Evolutionary conservation across 1,140 invertebrate genomes (phyloP).

Genomic region (Cheumatopsyche charites): DNA sequence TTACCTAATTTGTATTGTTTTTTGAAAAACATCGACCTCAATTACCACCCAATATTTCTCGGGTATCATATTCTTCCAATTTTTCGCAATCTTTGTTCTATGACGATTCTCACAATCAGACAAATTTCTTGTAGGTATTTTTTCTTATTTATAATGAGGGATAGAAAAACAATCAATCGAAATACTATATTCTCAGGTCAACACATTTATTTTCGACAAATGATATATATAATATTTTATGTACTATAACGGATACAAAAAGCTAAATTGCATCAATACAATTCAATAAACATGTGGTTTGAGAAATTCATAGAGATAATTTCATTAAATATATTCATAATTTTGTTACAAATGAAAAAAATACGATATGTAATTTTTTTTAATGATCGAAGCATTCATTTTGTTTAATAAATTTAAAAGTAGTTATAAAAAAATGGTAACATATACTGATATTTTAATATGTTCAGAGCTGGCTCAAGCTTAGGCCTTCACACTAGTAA

Average conservation of each 20-base stretch:
- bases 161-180: neutral
- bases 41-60: no score
- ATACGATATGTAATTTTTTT: constrained; percentile 17
- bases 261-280: constrained; percentile 47
- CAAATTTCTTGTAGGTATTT: neutral
- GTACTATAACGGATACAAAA: constrained; percentile 48
- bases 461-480: no score
- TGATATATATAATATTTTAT: constrained; percentile 10
- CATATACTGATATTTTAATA: no score
- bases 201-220: constrained; percentile 49
- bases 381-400: neutral
- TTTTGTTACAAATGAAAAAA: constrained; percentile 19
- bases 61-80: no score
- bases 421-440: no score
- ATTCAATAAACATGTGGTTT: constrained; percentile 36
- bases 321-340: constrained; percentile 4
- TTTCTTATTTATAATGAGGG: neutral
- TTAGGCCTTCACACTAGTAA: no score
- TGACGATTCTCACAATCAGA: no score
- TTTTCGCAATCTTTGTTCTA: no score
- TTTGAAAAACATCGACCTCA: no score
- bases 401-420: no score
- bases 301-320: constrained; percentile 21
- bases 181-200: constrained; percentile 37
- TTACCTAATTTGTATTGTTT: no score